phyloP scores from a whole-genome alignment of 1,140 invertebrate genomes.

The Apis florea region DNA sequence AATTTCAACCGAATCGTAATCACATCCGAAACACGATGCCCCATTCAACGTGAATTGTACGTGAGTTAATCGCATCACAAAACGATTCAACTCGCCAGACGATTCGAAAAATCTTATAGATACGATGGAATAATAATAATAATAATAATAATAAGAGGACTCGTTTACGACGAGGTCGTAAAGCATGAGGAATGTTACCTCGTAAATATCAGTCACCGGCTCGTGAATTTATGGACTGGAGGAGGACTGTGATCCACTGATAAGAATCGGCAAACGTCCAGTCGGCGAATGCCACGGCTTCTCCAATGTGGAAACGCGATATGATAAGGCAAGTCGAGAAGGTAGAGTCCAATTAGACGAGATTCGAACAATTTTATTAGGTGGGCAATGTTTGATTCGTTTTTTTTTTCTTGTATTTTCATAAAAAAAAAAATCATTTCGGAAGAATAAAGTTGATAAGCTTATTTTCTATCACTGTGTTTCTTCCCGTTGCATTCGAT shows the following conservation, averaged over 20 bases:
- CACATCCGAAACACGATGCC: not conserved
- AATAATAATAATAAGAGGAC: constrained; percentile 55
- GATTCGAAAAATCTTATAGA: constrained; percentile 4
- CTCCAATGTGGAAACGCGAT: not conserved
- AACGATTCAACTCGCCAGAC: not conserved
- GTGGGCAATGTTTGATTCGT: no score
- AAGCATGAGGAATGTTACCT: constrained; percentile 26
- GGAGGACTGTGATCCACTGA: constrained; percentile 21
- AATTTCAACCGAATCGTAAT: constrained; percentile 29
- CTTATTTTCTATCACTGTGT: not conserved
- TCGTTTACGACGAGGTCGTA: constrained; percentile 56
- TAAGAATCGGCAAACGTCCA: constrained; percentile 43
- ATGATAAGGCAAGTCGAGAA: not conserved
- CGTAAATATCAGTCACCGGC: constrained; percentile 50
- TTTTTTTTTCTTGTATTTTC: no score
- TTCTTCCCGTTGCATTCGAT: not conserved
- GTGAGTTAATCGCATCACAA: not conserved
- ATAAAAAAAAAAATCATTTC: no score
- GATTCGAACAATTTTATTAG: constrained; percentile 17
- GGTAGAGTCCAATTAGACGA: not conserved
- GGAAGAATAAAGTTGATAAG: no score
- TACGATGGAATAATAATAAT: constrained; percentile 27
- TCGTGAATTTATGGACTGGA: constrained; percentile 56
- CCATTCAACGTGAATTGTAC: constrained; percentile 10
- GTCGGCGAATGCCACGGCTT: not conserved